A percentile compares a stretch with the other conserved stretches of the same genome.
These are phyloP conservation scores for Venustaconcha ellipsiformis DNA, from an alignment of 1,140 invertebrate species.

Conservation along the genomic window DNA sequence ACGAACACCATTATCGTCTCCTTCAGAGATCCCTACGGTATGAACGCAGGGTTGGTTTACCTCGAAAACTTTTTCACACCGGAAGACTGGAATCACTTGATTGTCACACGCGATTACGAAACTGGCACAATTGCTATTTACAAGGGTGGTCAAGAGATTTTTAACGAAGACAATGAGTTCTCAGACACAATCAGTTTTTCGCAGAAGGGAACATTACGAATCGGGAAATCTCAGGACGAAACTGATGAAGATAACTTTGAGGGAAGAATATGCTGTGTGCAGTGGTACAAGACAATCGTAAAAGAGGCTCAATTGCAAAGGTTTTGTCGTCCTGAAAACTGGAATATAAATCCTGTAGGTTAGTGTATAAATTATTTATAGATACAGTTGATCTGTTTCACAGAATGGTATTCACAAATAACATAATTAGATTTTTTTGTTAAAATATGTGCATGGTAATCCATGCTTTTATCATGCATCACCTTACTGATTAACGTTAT, in stretches of 20 bases:
- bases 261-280: slow-evolving; percentile 21
- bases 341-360: slow-evolving; percentile 12
- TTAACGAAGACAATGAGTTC: slow-evolving; percentile 31
- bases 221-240: slow-evolving; percentile 30
- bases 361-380: slow-evolving; percentile 5
- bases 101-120: slow-evolving; percentile 15
- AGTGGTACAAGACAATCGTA: slow-evolving; percentile 9
- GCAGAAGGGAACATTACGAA: slow-evolving; percentile 16
- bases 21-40: slow-evolving; percentile 29
- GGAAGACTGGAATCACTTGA: slow-evolving; percentile 24
- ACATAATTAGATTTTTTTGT: not conserved
- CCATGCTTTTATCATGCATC: not conserved
- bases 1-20: slow-evolving; percentile 25
- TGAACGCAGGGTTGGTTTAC: slow-evolving; percentile 32
- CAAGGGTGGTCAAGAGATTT: slow-evolving; percentile 27
- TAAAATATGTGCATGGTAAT: too few species aligned
- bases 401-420: not conserved
- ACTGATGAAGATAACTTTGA: slow-evolving; percentile 25
- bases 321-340: slow-evolving; percentile 19
- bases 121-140: slow-evolving; percentile 25
- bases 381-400: not conserved
- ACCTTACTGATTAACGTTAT: not conserved
- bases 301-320: not conserved
- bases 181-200: slow-evolving; percentile 30
- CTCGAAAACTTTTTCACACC: slow-evolving; percentile 26